These are phyloP conservation scores for Coregonus clupeaformis DNA, from an alignment of 2,113 vertebrate genomes.

Conservation along the genomic window DNA sequence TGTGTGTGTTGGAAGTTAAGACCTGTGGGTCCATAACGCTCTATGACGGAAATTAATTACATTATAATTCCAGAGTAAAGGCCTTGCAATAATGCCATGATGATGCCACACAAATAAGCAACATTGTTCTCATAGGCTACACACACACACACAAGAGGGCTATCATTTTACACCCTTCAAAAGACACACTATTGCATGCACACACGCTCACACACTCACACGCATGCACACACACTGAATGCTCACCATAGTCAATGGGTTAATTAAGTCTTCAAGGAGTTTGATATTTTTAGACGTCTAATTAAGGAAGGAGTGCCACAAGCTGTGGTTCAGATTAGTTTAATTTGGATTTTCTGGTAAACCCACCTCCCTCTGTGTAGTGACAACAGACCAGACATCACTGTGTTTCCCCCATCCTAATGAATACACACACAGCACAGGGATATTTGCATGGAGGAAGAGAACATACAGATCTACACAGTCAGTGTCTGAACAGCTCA, in stretches of 20 bases:
- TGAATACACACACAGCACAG: conserved; percentile 11
- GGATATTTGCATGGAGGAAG: neutral
- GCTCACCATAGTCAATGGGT: conserved; percentile 65
- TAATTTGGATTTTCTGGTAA: conserved; percentile 69
- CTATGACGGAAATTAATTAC: neutral
- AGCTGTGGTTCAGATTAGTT: conserved; percentile 69
- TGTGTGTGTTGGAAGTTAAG: neutral
- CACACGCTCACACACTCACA: conserved; percentile 26
- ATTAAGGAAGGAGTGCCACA: conserved; percentile 70
- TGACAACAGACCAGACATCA: neutral
- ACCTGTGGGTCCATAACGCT: conserved; percentile 3
- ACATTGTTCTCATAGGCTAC: conserved; percentile 2
- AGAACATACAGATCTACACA: conserved; percentile 14
- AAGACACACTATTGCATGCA: neutral
- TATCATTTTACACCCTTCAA: neutral
- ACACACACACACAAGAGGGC: conserved; percentile 5
- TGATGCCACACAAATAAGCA: neutral
- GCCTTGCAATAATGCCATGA: too few species aligned
- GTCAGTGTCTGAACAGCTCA: conserved; percentile 25
- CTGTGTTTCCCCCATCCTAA: neutral
- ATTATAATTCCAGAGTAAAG: neutral
- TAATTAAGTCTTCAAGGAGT: conserved; percentile 80
- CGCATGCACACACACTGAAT: conserved; percentile 26
- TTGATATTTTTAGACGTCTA: conserved; percentile 79
- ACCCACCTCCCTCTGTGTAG: conserved; percentile 16